Percentiles rank a stretch among this genome's conserved stretches.
These are phyloP conservation scores for Chalcis sispes DNA, from an alignment of 2,888 invertebrate genomes.

Conservation along the genomic window DNA sequence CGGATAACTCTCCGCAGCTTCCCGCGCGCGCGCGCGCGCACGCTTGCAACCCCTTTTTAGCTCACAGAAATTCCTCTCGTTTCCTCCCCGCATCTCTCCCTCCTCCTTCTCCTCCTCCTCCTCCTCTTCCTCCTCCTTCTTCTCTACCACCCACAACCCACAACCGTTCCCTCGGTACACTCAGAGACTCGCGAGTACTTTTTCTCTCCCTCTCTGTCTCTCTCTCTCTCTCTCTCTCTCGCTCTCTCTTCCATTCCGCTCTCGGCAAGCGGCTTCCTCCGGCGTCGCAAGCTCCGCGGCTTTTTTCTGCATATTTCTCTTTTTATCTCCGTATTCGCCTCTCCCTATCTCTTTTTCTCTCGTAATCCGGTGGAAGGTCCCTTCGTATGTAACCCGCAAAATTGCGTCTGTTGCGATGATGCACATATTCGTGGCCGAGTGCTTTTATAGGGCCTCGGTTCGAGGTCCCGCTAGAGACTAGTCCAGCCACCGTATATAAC, in stretches of 20 bases:
- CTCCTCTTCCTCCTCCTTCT: slow-evolving; percentile 43
- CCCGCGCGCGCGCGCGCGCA: neutral
- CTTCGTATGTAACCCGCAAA: slow-evolving; percentile 63
- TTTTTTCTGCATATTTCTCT: slow-evolving; percentile 35
- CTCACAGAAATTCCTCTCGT: slow-evolving; percentile 35
- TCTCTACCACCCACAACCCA: neutral
- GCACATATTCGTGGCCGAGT: slow-evolving; percentile 40
- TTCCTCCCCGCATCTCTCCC: slow-evolving; percentile 37
- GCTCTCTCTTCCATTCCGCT: slow-evolving; percentile 44
- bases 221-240: slow-evolving; percentile 6
- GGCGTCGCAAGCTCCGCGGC: slow-evolving; percentile 38
- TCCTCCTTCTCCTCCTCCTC: slow-evolving; percentile 31
- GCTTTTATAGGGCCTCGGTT: slow-evolving; percentile 59
- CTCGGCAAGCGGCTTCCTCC: slow-evolving; percentile 51
- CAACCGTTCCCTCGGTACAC: slow-evolving; percentile 25
- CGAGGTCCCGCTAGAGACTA: slow-evolving; percentile 36
- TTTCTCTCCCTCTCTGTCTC: slow-evolving; percentile 33
- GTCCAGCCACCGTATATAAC: neutral
- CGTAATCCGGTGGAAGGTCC: slow-evolving; percentile 41
- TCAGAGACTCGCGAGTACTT: slow-evolving; percentile 16
- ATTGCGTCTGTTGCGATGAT: slow-evolving; percentile 67
- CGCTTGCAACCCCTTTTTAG: slow-evolving; percentile 50
- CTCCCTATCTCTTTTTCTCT: slow-evolving; percentile 37
- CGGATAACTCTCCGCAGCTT: slow-evolving; percentile 62
- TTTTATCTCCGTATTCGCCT: slow-evolving; percentile 34